Percentiles rank a stretch among this genome's conserved stretches.
These are phyloP conservation scores for Momotus momota DNA, from an alignment of 2,797 vertebrate species.

Conservation along the genomic window DNA sequence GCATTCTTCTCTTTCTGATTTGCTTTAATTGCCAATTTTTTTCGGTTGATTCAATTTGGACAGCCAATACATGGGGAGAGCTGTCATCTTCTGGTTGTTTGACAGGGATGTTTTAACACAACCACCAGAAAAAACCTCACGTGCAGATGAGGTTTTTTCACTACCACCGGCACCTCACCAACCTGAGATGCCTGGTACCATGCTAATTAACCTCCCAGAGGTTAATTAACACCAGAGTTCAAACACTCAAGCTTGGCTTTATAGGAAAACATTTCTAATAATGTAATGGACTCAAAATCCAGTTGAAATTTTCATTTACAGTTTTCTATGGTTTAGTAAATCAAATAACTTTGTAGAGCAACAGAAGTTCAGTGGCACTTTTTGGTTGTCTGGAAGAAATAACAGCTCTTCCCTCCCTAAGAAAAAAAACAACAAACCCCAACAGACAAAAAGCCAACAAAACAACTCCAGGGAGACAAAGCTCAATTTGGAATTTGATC, in stretches of 20 bases:
- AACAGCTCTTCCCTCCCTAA: fast-evolving
- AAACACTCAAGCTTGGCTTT: not conserved
- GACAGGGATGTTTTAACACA: not conserved
- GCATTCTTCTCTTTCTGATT: not conserved
- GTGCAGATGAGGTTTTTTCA: too few species aligned
- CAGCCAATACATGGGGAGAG: not conserved
- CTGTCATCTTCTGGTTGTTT: not conserved
- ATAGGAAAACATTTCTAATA: not conserved
- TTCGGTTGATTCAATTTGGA: not conserved
- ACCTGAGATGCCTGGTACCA: too few species aligned
- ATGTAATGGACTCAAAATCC: not conserved
- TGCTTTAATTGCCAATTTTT: not conserved
- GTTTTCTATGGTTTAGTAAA: not conserved
- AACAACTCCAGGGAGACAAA: not conserved
- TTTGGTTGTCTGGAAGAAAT: not conserved
- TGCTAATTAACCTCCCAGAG: too few species aligned
- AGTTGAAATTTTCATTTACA: not conserved
- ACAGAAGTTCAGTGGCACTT: not conserved
- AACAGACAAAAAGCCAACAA: too few species aligned
- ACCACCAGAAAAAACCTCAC: not conserved
- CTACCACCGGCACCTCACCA: too few species aligned
- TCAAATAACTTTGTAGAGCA: not conserved
- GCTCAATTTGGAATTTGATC: not conserved
- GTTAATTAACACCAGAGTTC: not conserved
- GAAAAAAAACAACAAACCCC: not conserved